Evolutionary conservation across 2,888 invertebrate genomes (phyloP).

Genomic region (Augochlorella aurata): DNA sequence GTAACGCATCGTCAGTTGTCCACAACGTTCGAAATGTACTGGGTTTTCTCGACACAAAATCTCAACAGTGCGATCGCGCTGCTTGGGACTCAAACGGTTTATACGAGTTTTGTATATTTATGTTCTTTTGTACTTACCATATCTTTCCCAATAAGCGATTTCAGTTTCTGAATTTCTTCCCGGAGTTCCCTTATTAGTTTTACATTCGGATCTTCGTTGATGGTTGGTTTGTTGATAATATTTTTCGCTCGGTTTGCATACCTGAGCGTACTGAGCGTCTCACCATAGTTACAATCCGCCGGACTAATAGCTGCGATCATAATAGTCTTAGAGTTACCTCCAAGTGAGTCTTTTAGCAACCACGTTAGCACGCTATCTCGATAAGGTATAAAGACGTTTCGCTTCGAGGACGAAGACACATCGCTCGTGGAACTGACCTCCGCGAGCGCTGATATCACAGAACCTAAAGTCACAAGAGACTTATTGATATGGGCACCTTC

Average conservation of each 20-base stretch:
- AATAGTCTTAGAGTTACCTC: constrained; percentile 95
- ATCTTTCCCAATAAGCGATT: constrained; percentile 88
- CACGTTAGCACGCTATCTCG: constrained; percentile 94
- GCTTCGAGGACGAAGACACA: constrained; percentile 80
- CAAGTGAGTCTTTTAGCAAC: constrained; percentile 93
- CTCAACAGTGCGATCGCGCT: too few species aligned
- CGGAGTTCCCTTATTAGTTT: constrained; percentile 92
- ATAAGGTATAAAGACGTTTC: constrained; percentile 90
- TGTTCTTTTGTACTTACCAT: constrained; percentile 82
- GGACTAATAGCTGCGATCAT: constrained; percentile 94
- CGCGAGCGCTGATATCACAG: constrained; percentile 93
- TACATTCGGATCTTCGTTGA: constrained; percentile 95
- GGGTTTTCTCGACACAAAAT: too few species aligned
- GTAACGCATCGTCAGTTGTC: too few species aligned
- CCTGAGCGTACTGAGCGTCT: constrained; percentile 92
- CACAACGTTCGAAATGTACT: too few species aligned
- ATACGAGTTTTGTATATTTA: background rate
- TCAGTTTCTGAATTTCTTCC: constrained; percentile 92
- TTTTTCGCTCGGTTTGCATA: constrained; percentile 96
- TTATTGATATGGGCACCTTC: constrained; percentile 96
- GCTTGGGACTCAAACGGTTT: too few species aligned
- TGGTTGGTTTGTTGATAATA: constrained; percentile 94
- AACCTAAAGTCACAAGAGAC: constrained; percentile 93
- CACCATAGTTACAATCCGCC: constrained; percentile 93
- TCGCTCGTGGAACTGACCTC: constrained; percentile 84